These are phyloP conservation scores for Porites lobata DNA, from an alignment of 92 coral and sea anemone species.

Conservation along the genomic window DNA sequence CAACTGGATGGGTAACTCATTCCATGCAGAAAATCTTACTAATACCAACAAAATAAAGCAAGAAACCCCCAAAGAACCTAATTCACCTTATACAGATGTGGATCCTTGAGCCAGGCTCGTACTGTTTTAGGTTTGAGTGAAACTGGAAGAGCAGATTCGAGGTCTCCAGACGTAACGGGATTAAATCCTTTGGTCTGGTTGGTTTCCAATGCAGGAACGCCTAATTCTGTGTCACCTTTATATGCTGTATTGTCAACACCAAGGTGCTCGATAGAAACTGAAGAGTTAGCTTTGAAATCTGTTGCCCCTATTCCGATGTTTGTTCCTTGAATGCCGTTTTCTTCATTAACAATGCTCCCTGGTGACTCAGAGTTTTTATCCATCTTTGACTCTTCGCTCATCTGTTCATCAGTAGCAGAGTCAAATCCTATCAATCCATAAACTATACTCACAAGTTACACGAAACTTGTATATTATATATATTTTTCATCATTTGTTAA, in stretches of 20 bases:
- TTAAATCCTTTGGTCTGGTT: too few species aligned
- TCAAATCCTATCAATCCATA: background rate
- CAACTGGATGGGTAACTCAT: too few species aligned
- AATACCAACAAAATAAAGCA: background rate
- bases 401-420: background rate
- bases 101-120: constrained; percentile 35
- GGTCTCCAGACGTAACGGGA: background rate
- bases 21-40: background rate
- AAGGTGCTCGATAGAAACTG: background rate
- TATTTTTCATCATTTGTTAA: too few species aligned
- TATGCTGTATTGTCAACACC: background rate
- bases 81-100: constrained; percentile 28
- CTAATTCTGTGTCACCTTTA: background rate
- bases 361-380: background rate
- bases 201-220: too few species aligned
- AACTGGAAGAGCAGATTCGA: background rate
- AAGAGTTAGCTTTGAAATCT: background rate
- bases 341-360: background rate
- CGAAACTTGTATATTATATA: too few species aligned
- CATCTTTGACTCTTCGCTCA: background rate
- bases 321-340: background rate
- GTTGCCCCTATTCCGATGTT: background rate
- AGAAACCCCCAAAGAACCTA: too few species aligned
- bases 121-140: background rate
- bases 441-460: background rate